Base-by-base conservation (phyloP, 2,888 invertebrate species). In the Baccha elongata region DNA sequence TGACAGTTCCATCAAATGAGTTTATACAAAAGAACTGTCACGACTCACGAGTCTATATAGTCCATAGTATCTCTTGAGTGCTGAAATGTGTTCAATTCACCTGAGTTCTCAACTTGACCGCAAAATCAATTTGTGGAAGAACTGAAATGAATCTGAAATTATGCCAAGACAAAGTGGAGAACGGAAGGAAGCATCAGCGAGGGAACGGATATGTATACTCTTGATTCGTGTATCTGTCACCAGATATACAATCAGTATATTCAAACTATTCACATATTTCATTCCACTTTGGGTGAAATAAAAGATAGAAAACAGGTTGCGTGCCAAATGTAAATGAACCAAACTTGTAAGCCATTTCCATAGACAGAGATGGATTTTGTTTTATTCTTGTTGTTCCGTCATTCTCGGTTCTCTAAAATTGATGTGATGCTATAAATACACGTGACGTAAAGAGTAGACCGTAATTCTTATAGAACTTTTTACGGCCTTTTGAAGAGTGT, bases 321-420 rank as follows among this genome's bases (percentile, higher is more conserved):
- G 80, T 69, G 71, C 80, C 52, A 81, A 65, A 81, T 81, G 80
- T 71, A 81, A 81, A 81, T 75, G 52, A 79, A 67, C 72, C 42
- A 37, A 71, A 55, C 46, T 42, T 60, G 60, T 60, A 53, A 58
- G 52, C 78, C 50, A 72, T 67, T 29, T 62, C 46, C 64, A 40
- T 64, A 58, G 74, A 72, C 37, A 58, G 52, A 71, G 71, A 78
- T 64, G 58, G 55, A 65, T 44, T 15, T 35, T n/a, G 11, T 32
- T 53, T 19, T 35, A 11, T 40, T n/a, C 13, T 40, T 40, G 10
- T n/a, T 35, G 10, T 13, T 37, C 3, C 21, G n/a, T 53, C 19
- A 19, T 60, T 44, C 23, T 29, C 19, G 29, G 60, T 44, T 65
- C 35, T n/a, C 26, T 13, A 79, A 64, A 71, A 60, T 46, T 60